A percentile compares a stretch with the other conserved stretches of the same genome.
Evolutionary conservation across 2,113 vertebrate genomes (phyloP).

Genomic region (Mus spicilegus): DNA sequence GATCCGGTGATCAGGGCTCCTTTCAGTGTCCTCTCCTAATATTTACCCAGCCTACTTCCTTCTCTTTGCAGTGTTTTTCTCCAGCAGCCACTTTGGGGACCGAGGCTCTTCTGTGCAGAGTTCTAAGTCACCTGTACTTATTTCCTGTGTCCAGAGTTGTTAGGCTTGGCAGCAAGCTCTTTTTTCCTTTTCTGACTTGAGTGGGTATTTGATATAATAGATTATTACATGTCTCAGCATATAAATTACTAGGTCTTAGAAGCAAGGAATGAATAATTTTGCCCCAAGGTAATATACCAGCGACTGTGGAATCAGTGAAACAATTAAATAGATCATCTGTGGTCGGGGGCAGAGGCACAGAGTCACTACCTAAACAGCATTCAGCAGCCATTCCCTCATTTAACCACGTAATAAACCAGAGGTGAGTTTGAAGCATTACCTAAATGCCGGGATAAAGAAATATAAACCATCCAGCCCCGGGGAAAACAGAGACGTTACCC

Average conservation of each 20-base stretch:
- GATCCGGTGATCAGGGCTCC: slow-evolving; percentile 51
- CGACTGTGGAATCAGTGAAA: slow-evolving; percentile 48
- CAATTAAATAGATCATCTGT: slow-evolving; percentile 76
- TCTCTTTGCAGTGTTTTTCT: slow-evolving; percentile 72
- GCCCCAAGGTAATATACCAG: slow-evolving; percentile 65
- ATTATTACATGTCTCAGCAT: slow-evolving; percentile 69
- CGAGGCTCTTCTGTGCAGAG: slow-evolving; percentile 71
- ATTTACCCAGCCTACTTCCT: slow-evolving; percentile 74
- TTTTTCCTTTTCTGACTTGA: slow-evolving; percentile 48
- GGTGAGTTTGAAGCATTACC: slow-evolving; percentile 30
- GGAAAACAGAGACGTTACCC: not conserved
- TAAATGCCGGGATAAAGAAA: not conserved
- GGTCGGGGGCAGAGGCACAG: slow-evolving; percentile 20
- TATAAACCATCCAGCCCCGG: not conserved
- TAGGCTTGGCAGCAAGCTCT: slow-evolving; percentile 42
- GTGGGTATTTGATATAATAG: slow-evolving; percentile 44
- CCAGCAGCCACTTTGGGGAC: slow-evolving; percentile 66
- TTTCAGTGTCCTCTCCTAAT: slow-evolving; percentile 77
- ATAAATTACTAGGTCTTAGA: slow-evolving; percentile 72
- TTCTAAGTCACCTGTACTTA: slow-evolving; percentile 78
- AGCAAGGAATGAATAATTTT: slow-evolving; percentile 74
- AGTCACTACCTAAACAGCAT: slow-evolving; percentile 43
- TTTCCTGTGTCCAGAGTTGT: slow-evolving; percentile 69
- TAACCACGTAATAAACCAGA: slow-evolving; percentile 49
- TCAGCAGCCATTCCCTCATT: not conserved